Evolutionary conservation across 2,113 vertebrate species (phyloP), one percentile per base, ranked within the genome.

Genomic region (Triplophysa siluroides): DNA sequence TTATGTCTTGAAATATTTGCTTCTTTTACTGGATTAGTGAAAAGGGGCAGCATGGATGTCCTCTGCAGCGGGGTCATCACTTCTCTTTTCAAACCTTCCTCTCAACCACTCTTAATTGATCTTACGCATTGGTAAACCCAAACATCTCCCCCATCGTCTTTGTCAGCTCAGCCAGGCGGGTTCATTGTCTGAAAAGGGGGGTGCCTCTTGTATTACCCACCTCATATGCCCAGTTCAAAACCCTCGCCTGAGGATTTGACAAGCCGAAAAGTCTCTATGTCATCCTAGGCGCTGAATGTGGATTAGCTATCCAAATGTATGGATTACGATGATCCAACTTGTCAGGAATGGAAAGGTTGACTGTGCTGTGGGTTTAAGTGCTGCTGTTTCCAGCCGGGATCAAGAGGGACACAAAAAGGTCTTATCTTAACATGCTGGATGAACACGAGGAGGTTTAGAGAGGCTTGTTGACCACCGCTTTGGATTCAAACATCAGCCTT

Each of bases 251-350:
- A 92, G 90, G 90, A 92, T 87, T 87, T 86, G 88, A 93, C 93
- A 90, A 91, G 88, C 89, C 88, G 81, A 86, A 88, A 90, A 85
- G 87, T 91, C 86, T 89, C 78, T 52, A 90, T 83, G 74, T 75
- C 82, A 78, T 88, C 87, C 89, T 90, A 92, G 90, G 90, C 85
- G 89, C 89, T 89, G 82, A 82, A 76, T 83, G 85, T 76, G 88
- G 90, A 93, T 94, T 93, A 93, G 78, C 85, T 86, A 87, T 88
- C 87, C 88, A 90, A 91, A 92, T 90, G 90, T 91, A 88, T 92
- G 87, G 91, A 91, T 90, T 92, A 90, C 89, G 90, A 89, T 91
- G 91, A 90, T 92, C 91, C 58, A 78, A 67, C 83, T 85, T 79
- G 50, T 81, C 72, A 81, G 81, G 71, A 76, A 66, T 75, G 52